Evolutionary conservation across 2,113 vertebrate species (phyloP), one percentile per base, ranked within the genome.

Genomic region (Phoenicopterus ruber): DNA sequence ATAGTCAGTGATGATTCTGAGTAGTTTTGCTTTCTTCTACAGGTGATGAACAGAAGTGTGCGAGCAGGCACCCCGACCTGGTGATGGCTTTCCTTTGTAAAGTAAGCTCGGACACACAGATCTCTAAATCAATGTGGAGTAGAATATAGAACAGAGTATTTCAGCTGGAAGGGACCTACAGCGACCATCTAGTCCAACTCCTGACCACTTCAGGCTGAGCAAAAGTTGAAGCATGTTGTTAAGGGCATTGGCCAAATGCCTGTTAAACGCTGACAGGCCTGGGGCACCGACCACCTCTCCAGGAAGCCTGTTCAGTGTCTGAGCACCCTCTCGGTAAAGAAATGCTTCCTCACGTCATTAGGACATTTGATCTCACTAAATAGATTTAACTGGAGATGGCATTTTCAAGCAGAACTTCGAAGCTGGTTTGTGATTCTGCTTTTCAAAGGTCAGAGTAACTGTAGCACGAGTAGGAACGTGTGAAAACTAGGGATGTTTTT

Each of bases 51-150:
- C 47, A 18, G 87, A 91, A 71, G 28, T 2, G 4, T 29, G 16
- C 15, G 24, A 15, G 88, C 72, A 29, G 97, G 85, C 98, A 99
- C 36, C 46, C 98, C 0, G 98, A 98, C 9, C 62, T 99, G 96
- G 98, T 99, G 24, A 98, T 99, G 5, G 98, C 99, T 74, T 99
- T 99, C 63, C 71, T 99, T 38, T 99, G 99, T 80, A 99, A 99
- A 98, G 99, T 99, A 95, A 96, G 97, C 34, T 38, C 58, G 66
- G 44, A 4, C 61, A 50, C 36, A 61, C 8, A 31, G 31, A 26
- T 54, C 34, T 25, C n/a, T 36, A 42, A 55, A 42, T 25, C 8
- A 5, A 0, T 21, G 22, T 2, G 46, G 32, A 20, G 8, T 3
- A 76, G 7, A 40, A 17, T 20, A 11, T 29, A 42, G 38, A 49